Conservation (phyloP, 1,140 invertebrate species). For the Drosophila ananassae region DNA sequence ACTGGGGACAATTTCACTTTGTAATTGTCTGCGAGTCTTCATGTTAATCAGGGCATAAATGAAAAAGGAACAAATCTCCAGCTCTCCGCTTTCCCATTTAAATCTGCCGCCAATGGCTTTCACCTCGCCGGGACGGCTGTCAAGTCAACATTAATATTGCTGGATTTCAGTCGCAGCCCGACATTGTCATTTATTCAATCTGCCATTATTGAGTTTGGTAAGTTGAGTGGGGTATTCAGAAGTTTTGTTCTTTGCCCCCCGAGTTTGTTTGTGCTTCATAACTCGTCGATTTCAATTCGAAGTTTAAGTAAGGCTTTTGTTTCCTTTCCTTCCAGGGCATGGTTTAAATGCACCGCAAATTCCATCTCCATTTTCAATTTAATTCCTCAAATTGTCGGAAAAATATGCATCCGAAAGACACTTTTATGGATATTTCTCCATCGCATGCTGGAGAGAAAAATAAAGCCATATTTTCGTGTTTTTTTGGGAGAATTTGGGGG, state of each 20-base stretch:
- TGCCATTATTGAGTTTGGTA: slow-evolving; percentile 45
- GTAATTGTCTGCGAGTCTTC: slow-evolving; percentile 57
- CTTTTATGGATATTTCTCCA: slow-evolving; percentile 53
- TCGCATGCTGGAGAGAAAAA: slow-evolving; percentile 8
- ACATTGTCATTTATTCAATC: slow-evolving; percentile 35
- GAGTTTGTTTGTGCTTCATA: slow-evolving; percentile 9
- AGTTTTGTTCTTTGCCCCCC: slow-evolving; percentile 17
- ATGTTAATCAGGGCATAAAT: slow-evolving; percentile 53
- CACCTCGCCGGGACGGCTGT: slow-evolving; percentile 7
- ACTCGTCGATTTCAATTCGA: slow-evolving; percentile 20
- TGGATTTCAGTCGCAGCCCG: slow-evolving; percentile 22
- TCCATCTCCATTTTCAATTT: slow-evolving; percentile 6
- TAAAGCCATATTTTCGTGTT: slow-evolving; percentile 50
- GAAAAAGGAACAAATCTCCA: slow-evolving; percentile 18
- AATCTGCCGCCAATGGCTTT: background rate
- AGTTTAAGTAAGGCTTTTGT: slow-evolving; percentile 4
- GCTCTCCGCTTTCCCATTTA: slow-evolving; percentile 1
- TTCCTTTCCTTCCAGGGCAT: background rate
- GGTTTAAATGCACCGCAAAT: slow-evolving; percentile 12
- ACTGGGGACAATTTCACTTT: slow-evolving; percentile 42
- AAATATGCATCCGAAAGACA: slow-evolving; percentile 50
- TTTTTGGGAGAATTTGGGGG: background rate
- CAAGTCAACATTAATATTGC: slow-evolving; percentile 48
- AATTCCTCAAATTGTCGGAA: slow-evolving; percentile 24
- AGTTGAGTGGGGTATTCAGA: slow-evolving; percentile 37